Base-by-base conservation (phyloP, 1,140 invertebrate genomes). In the Drosophila hydei region DNA sequence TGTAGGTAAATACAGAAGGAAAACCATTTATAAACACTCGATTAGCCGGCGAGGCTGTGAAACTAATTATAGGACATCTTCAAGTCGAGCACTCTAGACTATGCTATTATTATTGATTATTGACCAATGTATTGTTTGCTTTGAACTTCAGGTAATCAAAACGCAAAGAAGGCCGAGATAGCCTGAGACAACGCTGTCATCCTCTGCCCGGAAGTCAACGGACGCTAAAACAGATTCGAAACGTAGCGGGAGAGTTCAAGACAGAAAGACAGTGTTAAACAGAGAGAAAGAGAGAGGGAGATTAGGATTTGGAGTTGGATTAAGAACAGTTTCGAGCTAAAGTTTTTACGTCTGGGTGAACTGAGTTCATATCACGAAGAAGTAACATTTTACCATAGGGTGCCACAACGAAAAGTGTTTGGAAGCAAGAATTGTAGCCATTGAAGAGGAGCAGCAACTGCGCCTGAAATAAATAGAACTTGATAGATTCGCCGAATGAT, bases 101-200 rank as follows among this genome's bases (percentile, higher is more conserved):
- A 2, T 23, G 3, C 11, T 11, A n/a, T 11, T 42, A 11, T 16
- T 12, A 36, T 47, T 27, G 14, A 12, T 18, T 38, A 38, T 25
- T 48, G 3, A 48, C 3, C 18, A 50, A 9, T n/a, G n/a, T 21
- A 27, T 33, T 9, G 7, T 25, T 27, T 40, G 18, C 36, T 47
- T 0, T 42, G 38, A 16, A 14, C 14, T 51, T 23, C 64, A 85
- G 83, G 81, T 87, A 77, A 88, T 72, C 55, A 54, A 65, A 68
- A 27, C 71, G 70, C 42, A 43, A 77, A 64, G 21, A 77, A 80
- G 83, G 80, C 81, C 70, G 65, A 45, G 54, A 64, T 62, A 81
- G 77, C 77, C 81, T 72, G 59, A 77, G 58, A 74, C 52, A 77
- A 77, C 51, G 60, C 72, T 43, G 42, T 79, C 55, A 76, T 47